Base-by-base conservation (phyloP, 2,113 vertebrate species). In the Columbina picui region DNA sequence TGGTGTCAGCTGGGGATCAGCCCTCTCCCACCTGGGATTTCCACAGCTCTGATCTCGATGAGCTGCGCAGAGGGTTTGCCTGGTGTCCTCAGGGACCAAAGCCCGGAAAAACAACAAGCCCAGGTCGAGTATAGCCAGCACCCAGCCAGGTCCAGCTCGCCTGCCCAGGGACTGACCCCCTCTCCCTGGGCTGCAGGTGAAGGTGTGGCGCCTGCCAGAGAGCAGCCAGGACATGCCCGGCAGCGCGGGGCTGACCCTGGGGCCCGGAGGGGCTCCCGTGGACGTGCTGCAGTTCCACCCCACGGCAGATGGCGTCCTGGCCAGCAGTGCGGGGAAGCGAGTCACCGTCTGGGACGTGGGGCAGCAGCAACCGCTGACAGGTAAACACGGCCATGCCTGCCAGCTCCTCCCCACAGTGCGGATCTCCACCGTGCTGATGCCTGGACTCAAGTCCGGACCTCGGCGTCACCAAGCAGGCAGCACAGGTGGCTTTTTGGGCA, bases 201-300 rank as follows among this genome's bases (percentile, higher is more conserved):
- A 99, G 96, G 87, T 99, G 77, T 99, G 99, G 99, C 98, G 92
- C 41, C 80, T 99, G 87, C 97, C 97, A 1, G 78, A 98, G 21
- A 16, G 71, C 0, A 85, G 97, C 70, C 97, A 97, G 87, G 96
- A 97, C 34, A 67, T 98, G 89, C 97, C 98, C 2, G 12, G 80
- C 3, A 77, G 12, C 0, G 91, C 98, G 0, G 98, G 98, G 47
- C 88, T 98, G 59, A 98, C 98, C 22, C 96, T 99, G 84, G 96
- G 87, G 60, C 98, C 98, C 0, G 92, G 86, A 4, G 98, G 90
- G 0, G 95, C 94, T 10, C 88, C 95, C 0, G 96, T 99, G 84
- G 98, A 99, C 6, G 9, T 89, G 13, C 89, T 99, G 49, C 98
- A 98, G 65, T 99, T 99, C 96, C 99, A 99, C 94, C 98, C 99